These are phyloP conservation scores for Thomomys bottae DNA, from an alignment of 2,113 vertebrate species.

Conservation along the genomic window DNA sequence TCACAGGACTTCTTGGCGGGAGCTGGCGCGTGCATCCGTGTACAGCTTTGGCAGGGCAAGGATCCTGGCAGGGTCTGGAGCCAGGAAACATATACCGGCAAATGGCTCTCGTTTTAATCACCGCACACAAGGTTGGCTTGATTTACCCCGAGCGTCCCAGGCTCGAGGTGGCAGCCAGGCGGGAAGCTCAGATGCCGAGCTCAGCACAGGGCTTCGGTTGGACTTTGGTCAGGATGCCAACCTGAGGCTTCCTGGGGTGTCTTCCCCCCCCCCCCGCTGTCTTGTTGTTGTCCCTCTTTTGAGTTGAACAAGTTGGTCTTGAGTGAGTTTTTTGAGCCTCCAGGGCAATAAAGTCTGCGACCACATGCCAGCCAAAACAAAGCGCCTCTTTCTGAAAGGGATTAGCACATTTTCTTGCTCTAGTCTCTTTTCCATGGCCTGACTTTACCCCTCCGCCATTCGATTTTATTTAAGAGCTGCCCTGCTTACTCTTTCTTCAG, in stretches of 20 bases:
- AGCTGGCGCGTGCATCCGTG: constrained; percentile 64
- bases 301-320: not conserved
- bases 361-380: too few relatives aligned
- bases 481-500: not conserved
- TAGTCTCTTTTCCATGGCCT: not conserved
- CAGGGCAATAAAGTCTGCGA: not conserved
- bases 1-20: constrained; percentile 75
- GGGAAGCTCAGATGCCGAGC: constrained; percentile 23
- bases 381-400: too few relatives aligned
- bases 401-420: not conserved
- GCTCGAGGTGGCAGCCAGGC: constrained; percentile 60
- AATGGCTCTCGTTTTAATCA: constrained; percentile 77
- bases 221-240: not conserved
- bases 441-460: not conserved
- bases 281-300: not conserved
- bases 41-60: constrained; percentile 78
- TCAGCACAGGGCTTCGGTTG: constrained; percentile 4
- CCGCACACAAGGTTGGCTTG: constrained; percentile 68
- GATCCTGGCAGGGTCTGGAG: constrained; percentile 76
- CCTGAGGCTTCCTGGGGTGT: not conserved
- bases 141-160: constrained; percentile 69
- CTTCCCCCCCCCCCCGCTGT: not conserved
- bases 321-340: constrained; percentile 37
- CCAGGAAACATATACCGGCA: constrained; percentile 80
- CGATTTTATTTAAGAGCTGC: not conserved